Evolutionary conservation across 1,140 invertebrate species (phyloP).

Genomic region (Batillaria attramentaria): DNA sequence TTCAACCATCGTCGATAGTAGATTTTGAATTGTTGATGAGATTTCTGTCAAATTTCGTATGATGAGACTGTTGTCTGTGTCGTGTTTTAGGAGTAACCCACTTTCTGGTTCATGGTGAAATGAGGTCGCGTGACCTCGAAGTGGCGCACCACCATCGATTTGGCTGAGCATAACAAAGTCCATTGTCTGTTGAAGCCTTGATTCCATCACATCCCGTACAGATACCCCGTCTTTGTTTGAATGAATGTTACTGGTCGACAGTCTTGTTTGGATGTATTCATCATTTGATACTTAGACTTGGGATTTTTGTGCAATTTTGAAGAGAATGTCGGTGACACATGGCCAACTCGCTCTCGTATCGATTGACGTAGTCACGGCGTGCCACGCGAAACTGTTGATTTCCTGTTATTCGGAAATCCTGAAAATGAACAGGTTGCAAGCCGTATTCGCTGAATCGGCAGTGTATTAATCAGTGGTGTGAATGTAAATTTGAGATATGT

Average conservation of each 20-base stretch:
- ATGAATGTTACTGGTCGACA: too few species aligned
- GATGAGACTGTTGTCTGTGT: neutral
- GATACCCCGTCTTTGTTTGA: too few species aligned
- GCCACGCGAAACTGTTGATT: slow-evolving; percentile 37
- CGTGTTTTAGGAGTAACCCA: slow-evolving; percentile 1
- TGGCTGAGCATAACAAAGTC: slow-evolving; percentile 25
- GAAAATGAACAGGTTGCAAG: slow-evolving; percentile 34
- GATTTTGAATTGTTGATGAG: neutral
- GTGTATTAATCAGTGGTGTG: neutral
- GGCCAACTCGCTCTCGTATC: too few species aligned
- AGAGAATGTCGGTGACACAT: too few species aligned
- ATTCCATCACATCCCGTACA: slow-evolving; percentile 16
- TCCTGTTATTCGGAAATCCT: slow-evolving; percentile 28
- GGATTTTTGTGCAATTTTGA: too few species aligned
- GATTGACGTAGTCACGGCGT: slow-evolving; percentile 26
- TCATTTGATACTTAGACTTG: too few species aligned
- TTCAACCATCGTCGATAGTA: neutral
- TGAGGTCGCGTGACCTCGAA: slow-evolving; percentile 47
- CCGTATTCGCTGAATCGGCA: slow-evolving; percentile 32
- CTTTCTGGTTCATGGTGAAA: slow-evolving; percentile 24
- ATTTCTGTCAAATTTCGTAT: neutral
- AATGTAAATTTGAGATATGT: too few species aligned
- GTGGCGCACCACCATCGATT: slow-evolving; percentile 28
- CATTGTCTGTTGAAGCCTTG: slow-evolving; percentile 14
- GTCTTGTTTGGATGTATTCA: too few species aligned